A percentile compares a stretch with the other conserved stretches of the same genome.
phyloP scores from a whole-genome alignment of 1,140 invertebrate genomes.

The Drosophila neocordata region DNA sequence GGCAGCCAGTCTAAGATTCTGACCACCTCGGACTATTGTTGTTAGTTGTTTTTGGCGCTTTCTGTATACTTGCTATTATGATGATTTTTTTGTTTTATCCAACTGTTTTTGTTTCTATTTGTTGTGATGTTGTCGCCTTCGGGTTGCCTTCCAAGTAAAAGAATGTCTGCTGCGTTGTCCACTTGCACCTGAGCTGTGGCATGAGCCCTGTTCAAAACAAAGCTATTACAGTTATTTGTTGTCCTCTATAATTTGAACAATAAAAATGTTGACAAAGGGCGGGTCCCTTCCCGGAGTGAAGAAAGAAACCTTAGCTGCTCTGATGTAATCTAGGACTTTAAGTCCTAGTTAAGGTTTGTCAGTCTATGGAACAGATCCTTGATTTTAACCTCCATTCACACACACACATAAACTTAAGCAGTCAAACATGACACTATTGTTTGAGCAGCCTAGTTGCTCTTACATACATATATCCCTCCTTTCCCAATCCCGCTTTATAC shows the following conservation, averaged over 20 bases:
- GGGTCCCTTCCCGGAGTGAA: slow-evolving; percentile 6
- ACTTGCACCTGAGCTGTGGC: slow-evolving; percentile 47
- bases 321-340: slow-evolving; percentile 1
- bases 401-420: neutral
- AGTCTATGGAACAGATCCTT: slow-evolving; percentile 24
- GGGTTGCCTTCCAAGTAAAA: slow-evolving; percentile 30
- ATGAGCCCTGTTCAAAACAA: slow-evolving; percentile 74
- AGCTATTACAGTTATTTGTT: slow-evolving; percentile 79
- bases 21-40: slow-evolving; percentile 21
- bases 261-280: slow-evolving; percentile 78
- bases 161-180: slow-evolving; percentile 59
- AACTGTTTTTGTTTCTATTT: slow-evolving; percentile 73
- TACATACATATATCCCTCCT: too few relatives aligned
- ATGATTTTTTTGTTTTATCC: slow-evolving; percentile 69
- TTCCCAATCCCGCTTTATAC: neutral
- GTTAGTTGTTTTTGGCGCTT: slow-evolving; percentile 68
- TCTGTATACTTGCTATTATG: slow-evolving; percentile 61
- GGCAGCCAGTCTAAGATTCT: neutral
- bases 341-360: slow-evolving; percentile 23
- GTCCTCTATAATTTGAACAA: slow-evolving; percentile 76
- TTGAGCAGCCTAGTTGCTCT: slow-evolving; percentile 41
- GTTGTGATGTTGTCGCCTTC: slow-evolving; percentile 32
- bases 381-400: slow-evolving; percentile 17
- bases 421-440: slow-evolving; percentile 52
- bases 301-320: neutral